Conservation (phyloP, 1,140 invertebrate genomes). For the Aethina tumida region DNA sequence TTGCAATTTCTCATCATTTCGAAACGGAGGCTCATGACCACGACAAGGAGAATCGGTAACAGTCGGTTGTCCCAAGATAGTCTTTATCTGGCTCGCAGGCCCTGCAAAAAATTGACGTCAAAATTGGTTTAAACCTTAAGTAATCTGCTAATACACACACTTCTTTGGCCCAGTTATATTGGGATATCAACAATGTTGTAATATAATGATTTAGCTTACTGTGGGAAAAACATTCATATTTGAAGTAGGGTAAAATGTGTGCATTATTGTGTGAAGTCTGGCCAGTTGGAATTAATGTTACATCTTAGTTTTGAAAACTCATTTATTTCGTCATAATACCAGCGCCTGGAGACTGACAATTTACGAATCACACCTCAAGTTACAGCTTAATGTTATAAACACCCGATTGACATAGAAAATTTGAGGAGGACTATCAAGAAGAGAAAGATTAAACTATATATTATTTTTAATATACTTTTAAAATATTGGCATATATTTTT, state of each 20-base stretch:
- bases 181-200: conserved; percentile 40
- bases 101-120: conserved; percentile 53
- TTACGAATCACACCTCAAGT: no score
- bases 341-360: no score
- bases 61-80: conserved; percentile 9
- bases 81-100: conserved; percentile 41
- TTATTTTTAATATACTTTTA: no score
- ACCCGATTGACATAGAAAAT: no score
- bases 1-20: conserved; percentile 46
- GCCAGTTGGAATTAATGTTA: conserved; percentile 29
- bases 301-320: conserved; percentile 44
- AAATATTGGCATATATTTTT: no score
- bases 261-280: conserved; percentile 29
- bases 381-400: no score
- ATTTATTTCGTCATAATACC: no score
- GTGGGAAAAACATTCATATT: conserved; percentile 37
- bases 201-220: conserved; percentile 46
- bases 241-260: conserved; percentile 38
- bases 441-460: no score
- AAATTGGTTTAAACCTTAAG: conserved; percentile 51
- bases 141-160: conserved; percentile 55
- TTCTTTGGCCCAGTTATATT: conserved; percentile 44
- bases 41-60: conserved; percentile 35
- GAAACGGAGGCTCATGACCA: conserved; percentile 48
- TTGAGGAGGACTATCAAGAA: no score